Percentiles rank a stretch among this genome's conserved stretches.
phyloP scores from a whole-genome alignment of 2,797 vertebrate species.

The Limnodromus scolopaceus region DNA sequence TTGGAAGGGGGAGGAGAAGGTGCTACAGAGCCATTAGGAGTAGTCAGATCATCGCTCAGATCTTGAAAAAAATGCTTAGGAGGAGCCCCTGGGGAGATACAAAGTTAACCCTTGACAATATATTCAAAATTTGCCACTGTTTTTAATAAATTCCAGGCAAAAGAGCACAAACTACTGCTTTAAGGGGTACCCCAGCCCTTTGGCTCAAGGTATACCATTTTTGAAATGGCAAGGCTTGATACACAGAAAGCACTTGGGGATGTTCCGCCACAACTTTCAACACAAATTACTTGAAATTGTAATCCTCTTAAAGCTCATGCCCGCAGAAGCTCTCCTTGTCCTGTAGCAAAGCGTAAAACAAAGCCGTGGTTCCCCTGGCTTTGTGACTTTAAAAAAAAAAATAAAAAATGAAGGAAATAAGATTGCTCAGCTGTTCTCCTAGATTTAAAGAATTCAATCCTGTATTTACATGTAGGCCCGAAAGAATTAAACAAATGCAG shows the following conservation, averaged over 20 bases:
- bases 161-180: background rate
- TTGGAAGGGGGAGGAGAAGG: background rate
- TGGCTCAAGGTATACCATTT: background rate
- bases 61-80: background rate
- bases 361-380: background rate
- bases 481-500: constrained; percentile 3
- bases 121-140: background rate
- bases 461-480: background rate
- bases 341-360: background rate
- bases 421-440: background rate
- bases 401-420: background rate
- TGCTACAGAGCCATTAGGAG: background rate
- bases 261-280: background rate
- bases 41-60: background rate
- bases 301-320: background rate
- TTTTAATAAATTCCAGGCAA: background rate
- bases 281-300: background rate
- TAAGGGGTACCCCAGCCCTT: background rate
- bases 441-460: background rate
- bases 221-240: background rate
- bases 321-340: background rate
- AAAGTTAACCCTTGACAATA: background rate
- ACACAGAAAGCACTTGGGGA: background rate
- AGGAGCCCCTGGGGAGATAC: background rate
- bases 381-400: background rate